Conservation (phyloP, 2,888 invertebrate species). For the Baronia brevicornis region DNA sequence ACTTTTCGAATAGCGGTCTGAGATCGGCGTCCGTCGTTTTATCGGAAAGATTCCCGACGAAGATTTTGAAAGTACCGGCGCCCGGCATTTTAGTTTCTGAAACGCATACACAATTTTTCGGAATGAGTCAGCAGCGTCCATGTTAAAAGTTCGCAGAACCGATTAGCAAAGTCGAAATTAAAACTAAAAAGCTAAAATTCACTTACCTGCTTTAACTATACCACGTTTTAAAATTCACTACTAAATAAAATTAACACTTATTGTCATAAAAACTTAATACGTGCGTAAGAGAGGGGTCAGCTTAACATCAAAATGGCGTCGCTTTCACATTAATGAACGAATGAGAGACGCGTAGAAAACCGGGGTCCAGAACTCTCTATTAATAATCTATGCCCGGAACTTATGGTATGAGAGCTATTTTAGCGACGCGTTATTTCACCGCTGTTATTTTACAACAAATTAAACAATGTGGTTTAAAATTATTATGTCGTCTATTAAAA, state of each 20-base stretch:
- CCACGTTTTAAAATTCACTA: conserved; percentile 8
- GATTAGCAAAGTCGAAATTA: conserved; percentile 26
- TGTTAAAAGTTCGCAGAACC: conserved; percentile 39
- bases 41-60: conserved; percentile 97
- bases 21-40: conserved; percentile 91
- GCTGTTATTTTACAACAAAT: no score
- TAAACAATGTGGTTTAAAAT: no score
- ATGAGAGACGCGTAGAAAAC: no score
- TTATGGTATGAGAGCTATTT: no score
- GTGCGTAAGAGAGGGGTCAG: conserved; percentile 17
- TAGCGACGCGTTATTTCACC: no score
- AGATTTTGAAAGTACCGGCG: conserved; percentile 96
- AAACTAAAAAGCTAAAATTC: conserved; percentile 6
- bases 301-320: conserved; percentile 29
- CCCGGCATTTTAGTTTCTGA: conserved; percentile 86
- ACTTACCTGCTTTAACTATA: conserved; percentile 15
- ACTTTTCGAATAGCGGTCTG: conserved; percentile 96
- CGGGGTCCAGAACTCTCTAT: no score
- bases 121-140: conserved; percentile 69
- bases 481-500: no score
- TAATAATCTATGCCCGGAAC: no score
- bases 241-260: conserved; percentile 19
- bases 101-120: conserved; percentile 73
- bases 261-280: conserved; percentile 17
- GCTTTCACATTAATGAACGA: no score